phyloP scores from a whole-genome alignment of 1,140 invertebrate genomes.

The Drosophila tristis region DNA sequence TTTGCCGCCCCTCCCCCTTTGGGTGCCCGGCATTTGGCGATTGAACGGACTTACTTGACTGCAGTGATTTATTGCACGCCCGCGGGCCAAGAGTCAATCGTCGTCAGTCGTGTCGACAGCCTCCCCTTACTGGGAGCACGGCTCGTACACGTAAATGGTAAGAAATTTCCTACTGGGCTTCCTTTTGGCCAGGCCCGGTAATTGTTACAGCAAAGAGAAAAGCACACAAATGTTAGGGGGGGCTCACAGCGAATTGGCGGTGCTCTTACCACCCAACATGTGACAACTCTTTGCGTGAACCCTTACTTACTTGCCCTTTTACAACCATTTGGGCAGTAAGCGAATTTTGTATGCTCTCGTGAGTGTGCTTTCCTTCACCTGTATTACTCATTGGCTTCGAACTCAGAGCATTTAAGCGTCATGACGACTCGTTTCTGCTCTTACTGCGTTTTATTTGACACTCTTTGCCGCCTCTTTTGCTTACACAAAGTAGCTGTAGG shows the following conservation, averaged over 20 bases:
- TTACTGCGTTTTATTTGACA: neutral
- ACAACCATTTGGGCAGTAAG: no score
- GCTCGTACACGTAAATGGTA: conserved; percentile 45
- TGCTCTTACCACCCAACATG: neutral
- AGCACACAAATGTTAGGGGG: conserved; percentile 10
- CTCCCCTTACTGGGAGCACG: conserved; percentile 45
- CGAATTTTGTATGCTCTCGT: no score
- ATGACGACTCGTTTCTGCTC: neutral
- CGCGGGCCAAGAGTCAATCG: conserved; percentile 64
- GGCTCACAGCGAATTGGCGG: conserved; percentile 14
- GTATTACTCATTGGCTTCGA: no score
- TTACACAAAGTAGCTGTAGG: neutral
- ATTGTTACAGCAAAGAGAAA: conserved; percentile 54
- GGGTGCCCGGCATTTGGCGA: conserved; percentile 4
- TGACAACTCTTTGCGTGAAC: no score
- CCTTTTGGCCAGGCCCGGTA: conserved; percentile 42
- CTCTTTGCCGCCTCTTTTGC: neutral
- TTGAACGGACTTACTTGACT: conserved; percentile 32
- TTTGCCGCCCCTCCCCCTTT: neutral
- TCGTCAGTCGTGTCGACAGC: conserved; percentile 62
- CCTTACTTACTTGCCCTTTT: no score
- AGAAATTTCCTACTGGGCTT: conserved; percentile 66
- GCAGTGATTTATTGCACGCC: conserved; percentile 68
- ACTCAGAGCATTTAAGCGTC: no score
- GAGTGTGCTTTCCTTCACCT: no score